phyloP scores from a whole-genome alignment of 2,888 invertebrate genomes.

The Agrenia bidenticulata region DNA sequence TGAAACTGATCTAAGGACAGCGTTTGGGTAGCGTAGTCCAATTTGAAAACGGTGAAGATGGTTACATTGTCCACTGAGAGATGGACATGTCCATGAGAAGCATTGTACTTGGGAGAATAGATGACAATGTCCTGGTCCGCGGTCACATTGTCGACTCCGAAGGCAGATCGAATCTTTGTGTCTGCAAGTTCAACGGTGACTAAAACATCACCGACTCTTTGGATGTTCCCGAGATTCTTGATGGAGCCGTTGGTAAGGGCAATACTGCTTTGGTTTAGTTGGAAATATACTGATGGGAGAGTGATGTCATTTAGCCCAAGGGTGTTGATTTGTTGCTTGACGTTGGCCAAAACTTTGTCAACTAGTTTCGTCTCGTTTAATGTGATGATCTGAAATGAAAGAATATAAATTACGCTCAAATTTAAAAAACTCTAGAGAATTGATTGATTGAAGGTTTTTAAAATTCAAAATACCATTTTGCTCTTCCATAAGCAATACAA shows the following conservation, averaged over 20 bases:
- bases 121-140: background rate
- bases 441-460: too few relatives aligned
- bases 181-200: background rate
- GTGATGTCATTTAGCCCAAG: background rate
- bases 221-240: background rate
- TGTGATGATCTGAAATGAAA: too few relatives aligned
- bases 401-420: too few relatives aligned
- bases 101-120: background rate
- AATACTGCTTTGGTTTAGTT: background rate
- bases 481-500: too few relatives aligned
- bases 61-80: background rate
- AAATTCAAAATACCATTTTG: too few relatives aligned
- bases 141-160: background rate
- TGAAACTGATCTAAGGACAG: slow-evolving; percentile 6
- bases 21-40: background rate
- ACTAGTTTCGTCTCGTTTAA: background rate
- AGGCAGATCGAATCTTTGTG: slow-evolving; percentile 4
- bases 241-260: background rate
- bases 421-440: too few relatives aligned
- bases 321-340: background rate
- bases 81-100: slow-evolving; percentile 2
- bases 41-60: slow-evolving; percentile 4
- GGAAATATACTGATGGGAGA: background rate
- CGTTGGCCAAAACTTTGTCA: background rate
- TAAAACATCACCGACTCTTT: slow-evolving; percentile 7